These are phyloP conservation scores for Acridotheres tristis DNA, from an alignment of 2,797 vertebrate species.

Conservation along the genomic window DNA sequence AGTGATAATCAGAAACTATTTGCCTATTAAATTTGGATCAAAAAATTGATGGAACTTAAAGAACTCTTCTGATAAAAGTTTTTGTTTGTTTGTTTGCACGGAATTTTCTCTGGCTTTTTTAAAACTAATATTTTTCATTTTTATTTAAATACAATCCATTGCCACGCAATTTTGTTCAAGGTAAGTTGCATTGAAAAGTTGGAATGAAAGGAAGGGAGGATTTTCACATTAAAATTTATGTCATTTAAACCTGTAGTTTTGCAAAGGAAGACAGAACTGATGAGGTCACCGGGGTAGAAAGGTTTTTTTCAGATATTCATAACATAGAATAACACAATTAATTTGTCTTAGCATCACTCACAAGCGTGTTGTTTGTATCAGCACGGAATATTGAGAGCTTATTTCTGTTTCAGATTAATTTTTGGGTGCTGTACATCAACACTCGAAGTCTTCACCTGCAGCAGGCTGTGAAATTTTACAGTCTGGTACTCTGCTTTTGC, in stretches of 20 bases:
- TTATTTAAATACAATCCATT: neutral
- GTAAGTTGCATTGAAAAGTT: neutral
- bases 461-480: neutral
- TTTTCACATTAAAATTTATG: neutral
- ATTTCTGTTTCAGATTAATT: neutral
- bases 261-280: neutral
- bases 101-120: rapidly evolving
- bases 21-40: neutral
- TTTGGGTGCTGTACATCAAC: neutral
- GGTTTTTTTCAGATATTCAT: neutral
- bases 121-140: neutral
- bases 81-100: neutral
- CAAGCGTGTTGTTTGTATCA: neutral
- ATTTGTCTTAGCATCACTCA: neutral
- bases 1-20: neutral
- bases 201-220: neutral
- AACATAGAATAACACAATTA: neutral
- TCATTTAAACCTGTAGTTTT: neutral
- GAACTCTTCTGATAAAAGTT: neutral
- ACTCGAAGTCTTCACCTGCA: neutral
- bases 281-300: neutral
- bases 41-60: neutral
- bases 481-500: neutral
- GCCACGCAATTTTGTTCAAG: neutral
- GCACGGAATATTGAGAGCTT: neutral